Evolutionary conservation across 2,113 vertebrate species (phyloP), one percentile per base, ranked within the genome.

Genomic region (Rafetus swinhoei): DNA sequence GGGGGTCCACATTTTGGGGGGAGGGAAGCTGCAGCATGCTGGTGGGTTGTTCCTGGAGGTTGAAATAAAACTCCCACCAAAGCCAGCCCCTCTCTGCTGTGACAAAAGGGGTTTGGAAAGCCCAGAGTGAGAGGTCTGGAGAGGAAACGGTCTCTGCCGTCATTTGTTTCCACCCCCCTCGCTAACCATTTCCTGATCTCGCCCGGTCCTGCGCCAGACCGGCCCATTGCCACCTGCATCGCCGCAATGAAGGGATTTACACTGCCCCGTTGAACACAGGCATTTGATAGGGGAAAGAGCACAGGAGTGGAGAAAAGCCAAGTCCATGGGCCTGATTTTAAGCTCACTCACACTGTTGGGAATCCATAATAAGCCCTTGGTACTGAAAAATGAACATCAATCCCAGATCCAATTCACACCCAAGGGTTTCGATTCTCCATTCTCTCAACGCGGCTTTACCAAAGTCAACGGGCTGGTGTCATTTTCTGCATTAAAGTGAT

Each of bases 401-500:
- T 24, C 10, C 35, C 6, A 12, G 21, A 50, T 50, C 39, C 50
- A 24, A 77, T 21, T 74, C 35, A 24, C n/a, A 12, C 13, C 12
- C 0, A 25, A 77, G 24, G 74, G 24, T 7, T 24, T 77, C 24
- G 1, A 50, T 25, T 77, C 39, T 27, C 39, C 24, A 50, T 13
- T 32, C 32, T 35, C n/a, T 77, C 24, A 77, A 77, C 25, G 11
- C 25, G 39, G 39, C 11, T 27, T 24, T 45, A 3, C 72, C 12
- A 7, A 10, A 45, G 72, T 25, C 35, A 25, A 22, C 22, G 2
- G 39, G 24, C 35, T 11, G 24, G 11, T 76, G n/a, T 76, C 72
- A 76, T 24, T 76, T 25, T 76, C 35, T 7, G 21, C 72, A 76
- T 39, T 7, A 94, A 94, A 89, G 94, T 91, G 90, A 92, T 93